Percentiles rank a stretch among this genome's conserved stretches.
Conservation (phyloP, 2,797 vertebrate genomes). For the Lagocephalus sceleratus region DNA sequence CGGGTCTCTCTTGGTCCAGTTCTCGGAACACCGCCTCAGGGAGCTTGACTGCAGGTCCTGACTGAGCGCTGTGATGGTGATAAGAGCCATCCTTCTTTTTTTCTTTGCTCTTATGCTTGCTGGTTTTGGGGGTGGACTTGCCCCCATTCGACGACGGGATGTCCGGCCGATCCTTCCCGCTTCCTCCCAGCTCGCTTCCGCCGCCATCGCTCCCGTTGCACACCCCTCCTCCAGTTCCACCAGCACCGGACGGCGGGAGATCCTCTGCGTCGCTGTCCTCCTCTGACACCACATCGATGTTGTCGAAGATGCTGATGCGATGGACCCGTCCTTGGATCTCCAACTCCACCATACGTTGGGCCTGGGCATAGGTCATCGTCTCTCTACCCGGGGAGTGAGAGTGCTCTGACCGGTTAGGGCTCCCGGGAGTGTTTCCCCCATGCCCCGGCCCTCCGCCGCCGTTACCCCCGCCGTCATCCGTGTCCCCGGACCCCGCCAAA, state of each 20-base stretch:
- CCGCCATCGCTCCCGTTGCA: slow-evolving; percentile 77
- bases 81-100: slow-evolving; percentile 94
- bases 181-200: slow-evolving; percentile 66
- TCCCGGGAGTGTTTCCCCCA: slow-evolving; percentile 79
- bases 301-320: slow-evolving; percentile 97
- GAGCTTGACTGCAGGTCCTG: slow-evolving; percentile 89
- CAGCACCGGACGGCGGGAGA: slow-evolving; percentile 50
- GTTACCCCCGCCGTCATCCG: slow-evolving; percentile 70
- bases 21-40: slow-evolving; percentile 96
- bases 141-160: slow-evolving; percentile 79
- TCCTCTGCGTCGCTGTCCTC: slow-evolving; percentile 84
- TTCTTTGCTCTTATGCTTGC: slow-evolving; percentile 98
- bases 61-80: slow-evolving; percentile 86
- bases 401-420: slow-evolving; percentile 87
- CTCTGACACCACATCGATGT: slow-evolving; percentile 95
- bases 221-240: slow-evolving; percentile 57
- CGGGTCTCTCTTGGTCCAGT: slow-evolving; percentile 91
- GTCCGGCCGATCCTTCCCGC: slow-evolving; percentile 86
- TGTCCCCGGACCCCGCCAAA: slow-evolving; percentile 74
- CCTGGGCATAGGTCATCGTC: slow-evolving; percentile 98
- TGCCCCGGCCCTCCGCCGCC: slow-evolving; percentile 77
- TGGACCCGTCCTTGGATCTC: slow-evolving; percentile 95
- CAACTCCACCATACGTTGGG: slow-evolving; percentile 96
- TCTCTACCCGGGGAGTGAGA: slow-evolving; percentile 92
- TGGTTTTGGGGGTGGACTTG: slow-evolving; percentile 87